Evolutionary conservation across 2,113 vertebrate species (phyloP), one percentile per base, ranked within the genome.

Genomic region (Gadus macrocephalus): DNA sequence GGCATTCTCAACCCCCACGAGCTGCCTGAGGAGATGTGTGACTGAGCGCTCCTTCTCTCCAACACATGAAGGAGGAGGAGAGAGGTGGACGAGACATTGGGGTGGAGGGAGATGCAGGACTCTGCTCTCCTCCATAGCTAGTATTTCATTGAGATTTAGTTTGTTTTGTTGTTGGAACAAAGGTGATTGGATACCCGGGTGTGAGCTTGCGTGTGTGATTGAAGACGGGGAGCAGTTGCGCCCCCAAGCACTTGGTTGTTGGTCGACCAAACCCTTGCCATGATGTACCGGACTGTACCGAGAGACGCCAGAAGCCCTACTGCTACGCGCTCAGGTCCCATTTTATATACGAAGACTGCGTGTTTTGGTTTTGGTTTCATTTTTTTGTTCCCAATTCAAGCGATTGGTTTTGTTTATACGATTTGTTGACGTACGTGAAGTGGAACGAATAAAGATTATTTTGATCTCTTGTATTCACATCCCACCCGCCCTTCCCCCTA

Each of bases 1-100:
- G 96, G 96, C 83, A 98, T 98, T 87, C 93, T 98, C 79, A 98
- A 98, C 93, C 96, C 96, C 85, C 96, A 98, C 81, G 96, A 98
- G 91, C 94, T 98, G 90, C 96, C 96, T 1, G 96, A 98, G 93
- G 96, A 98, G 89, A 98, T 98, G 96, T 96, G 94, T 56, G 96
- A 98, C 92, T 98, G 92, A 93, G 65, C 59, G 22, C 9, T 38
- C 69, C 15, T 58, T 16, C 55, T 5, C 16, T 4, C 15, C 42
- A 49, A 49, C 42, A 49, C 42, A 49, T 49, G 42, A 42, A 42
- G 38, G 74, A 53, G 38, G 42, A 49, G 70, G 17, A 65, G 7
- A 31, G 72, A 86, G 72, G 73, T 62, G 42, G 35, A 76, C 70
- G 12, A 49, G 42, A 49, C 42, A 49, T 49, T 14, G 12, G 42